These are phyloP conservation scores for Zosterops pallidus DNA, from an alignment of 2,113 vertebrate species.

Conservation along the genomic window DNA sequence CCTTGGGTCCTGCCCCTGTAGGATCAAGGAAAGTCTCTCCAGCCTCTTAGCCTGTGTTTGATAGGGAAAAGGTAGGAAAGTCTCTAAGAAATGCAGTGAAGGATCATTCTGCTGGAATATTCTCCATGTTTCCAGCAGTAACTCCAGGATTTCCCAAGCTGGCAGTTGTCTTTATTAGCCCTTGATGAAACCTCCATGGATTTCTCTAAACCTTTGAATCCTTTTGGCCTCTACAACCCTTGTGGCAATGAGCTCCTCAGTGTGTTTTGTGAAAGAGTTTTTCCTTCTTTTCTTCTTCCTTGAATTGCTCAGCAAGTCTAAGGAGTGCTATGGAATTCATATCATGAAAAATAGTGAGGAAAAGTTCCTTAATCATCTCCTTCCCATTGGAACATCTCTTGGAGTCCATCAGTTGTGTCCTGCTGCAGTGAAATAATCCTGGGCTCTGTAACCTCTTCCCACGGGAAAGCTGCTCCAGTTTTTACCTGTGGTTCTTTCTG, in stretches of 20 bases:
- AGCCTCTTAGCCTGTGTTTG: not conserved
- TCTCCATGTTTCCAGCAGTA: not conserved
- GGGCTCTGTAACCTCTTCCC: not conserved
- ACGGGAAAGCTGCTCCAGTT: not conserved
- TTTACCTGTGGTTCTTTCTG: not conserved
- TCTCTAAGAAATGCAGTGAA: not conserved
- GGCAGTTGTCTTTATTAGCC: not conserved
- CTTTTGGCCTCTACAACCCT: not conserved
- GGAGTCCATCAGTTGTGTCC: not conserved
- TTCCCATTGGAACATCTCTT: not conserved
- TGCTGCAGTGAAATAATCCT: not conserved
- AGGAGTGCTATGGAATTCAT: not conserved
- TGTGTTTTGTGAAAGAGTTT: not conserved
- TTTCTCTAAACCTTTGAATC: not conserved
- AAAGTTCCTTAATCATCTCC: not conserved
- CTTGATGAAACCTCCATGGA: not conserved
- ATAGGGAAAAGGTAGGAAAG: not conserved
- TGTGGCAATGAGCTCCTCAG: not conserved
- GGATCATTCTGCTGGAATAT: not conserved
- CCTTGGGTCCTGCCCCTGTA: accelerated
- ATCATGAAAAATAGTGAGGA: not conserved
- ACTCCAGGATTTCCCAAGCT: not conserved
- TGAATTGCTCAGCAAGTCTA: not conserved
- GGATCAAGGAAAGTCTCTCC: not conserved
- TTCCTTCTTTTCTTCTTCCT: not conserved